Evolutionary conservation across 2,797 vertebrate genomes (phyloP).

Genomic region (Rhinatrema bivittatum): DNA sequence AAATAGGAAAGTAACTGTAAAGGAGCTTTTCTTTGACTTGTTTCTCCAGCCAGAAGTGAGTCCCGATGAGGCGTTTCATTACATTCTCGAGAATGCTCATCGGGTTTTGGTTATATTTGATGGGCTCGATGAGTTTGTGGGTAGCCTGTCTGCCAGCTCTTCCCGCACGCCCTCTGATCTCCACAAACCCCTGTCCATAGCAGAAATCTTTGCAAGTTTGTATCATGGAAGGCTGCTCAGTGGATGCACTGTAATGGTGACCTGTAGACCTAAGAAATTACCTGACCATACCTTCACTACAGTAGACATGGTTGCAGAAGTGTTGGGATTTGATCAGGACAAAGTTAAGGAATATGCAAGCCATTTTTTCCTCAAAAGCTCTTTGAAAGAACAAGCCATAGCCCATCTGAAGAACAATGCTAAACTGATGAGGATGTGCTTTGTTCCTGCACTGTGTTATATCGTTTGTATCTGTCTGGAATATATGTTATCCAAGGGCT

Average conservation of each 20-base stretch:
- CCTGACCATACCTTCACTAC: constrained; percentile 46
- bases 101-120: constrained; percentile 76
- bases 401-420: constrained; percentile 47
- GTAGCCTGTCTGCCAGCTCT: constrained; percentile 6
- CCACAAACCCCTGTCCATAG: constrained; percentile 23
- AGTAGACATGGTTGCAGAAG: constrained; percentile 52
- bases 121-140: constrained; percentile 78
- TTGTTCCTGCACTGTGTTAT: constrained; percentile 70
- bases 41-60: constrained; percentile 51
- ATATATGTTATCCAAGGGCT: constrained; percentile 32
- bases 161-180: constrained; percentile 2
- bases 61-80: constrained; percentile 56
- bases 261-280: constrained; percentile 64
- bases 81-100: constrained; percentile 60
- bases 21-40: constrained; percentile 71
- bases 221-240: constrained; percentile 65
- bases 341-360: constrained; percentile 63
- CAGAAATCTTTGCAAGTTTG: constrained; percentile 66
- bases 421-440: constrained; percentile 69
- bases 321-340: constrained; percentile 64
- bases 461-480: constrained; percentile 77
- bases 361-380: constrained; percentile 52
- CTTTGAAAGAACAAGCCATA: constrained; percentile 40
- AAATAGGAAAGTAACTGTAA: constrained; percentile 54
- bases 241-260: constrained; percentile 76